Conservation (phyloP, 2,888 invertebrate genomes). For the Parnassius apollo region DNA sequence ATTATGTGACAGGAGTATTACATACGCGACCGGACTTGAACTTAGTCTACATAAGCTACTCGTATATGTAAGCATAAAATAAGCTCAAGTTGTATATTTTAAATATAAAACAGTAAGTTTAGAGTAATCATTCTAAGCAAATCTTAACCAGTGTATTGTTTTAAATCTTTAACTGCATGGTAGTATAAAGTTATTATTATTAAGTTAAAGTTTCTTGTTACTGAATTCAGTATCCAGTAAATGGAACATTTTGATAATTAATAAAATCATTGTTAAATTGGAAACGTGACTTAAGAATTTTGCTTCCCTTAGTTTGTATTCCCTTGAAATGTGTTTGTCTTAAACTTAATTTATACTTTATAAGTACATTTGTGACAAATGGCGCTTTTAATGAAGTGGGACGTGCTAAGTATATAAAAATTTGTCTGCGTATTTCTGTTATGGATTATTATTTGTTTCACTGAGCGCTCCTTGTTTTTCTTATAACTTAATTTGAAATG, state of each 20-base stretch:
- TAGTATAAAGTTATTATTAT: background rate
- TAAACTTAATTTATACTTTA: background rate
- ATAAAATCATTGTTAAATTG: constrained; percentile 9
- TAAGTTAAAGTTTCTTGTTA: background rate
- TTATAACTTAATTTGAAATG: too few relatives aligned
- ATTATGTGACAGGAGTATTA: too few relatives aligned
- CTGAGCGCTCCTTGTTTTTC: too few relatives aligned
- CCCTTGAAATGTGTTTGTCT: constrained; percentile 10
- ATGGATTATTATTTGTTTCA: background rate
- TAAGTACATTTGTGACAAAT: constrained; percentile 14
- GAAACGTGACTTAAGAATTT: constrained; percentile 15
- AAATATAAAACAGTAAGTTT: too few relatives aligned
- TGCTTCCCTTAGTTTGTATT: constrained; percentile 15
- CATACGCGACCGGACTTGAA: too few relatives aligned
- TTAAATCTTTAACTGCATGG: too few relatives aligned
- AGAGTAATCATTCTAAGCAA: too few relatives aligned
- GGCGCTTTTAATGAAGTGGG: constrained; percentile 10
- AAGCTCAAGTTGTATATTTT: too few relatives aligned
- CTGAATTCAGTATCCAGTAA: background rate
- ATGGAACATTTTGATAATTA: background rate
- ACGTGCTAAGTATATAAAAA: constrained; percentile 15
- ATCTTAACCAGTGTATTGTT: too few relatives aligned
- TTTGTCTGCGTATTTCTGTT: background rate
- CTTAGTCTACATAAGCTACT: too few relatives aligned
- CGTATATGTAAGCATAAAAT: too few relatives aligned